A percentile compares a stretch with the other conserved stretches of the same genome.
phyloP scores from a whole-genome alignment of 64 coral and sea anemone species.

The Stylophora pistillata region DNA sequence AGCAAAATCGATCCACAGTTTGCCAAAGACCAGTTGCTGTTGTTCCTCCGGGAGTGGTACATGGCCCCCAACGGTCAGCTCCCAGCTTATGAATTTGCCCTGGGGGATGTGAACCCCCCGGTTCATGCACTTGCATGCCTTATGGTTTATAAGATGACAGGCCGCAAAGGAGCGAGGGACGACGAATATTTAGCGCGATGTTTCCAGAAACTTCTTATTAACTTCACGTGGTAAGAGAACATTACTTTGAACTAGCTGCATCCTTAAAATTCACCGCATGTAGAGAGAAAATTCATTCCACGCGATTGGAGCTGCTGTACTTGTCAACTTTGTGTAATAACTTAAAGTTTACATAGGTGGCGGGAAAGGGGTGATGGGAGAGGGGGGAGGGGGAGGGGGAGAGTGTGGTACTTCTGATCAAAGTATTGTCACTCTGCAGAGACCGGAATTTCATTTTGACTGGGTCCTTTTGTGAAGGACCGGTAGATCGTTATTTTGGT shows the following conservation, averaged over 20 bases:
- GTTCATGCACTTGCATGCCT: slow-evolving; percentile 90
- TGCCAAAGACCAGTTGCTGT: slow-evolving; percentile 81
- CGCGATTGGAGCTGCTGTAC: too few species aligned
- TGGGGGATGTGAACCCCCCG: slow-evolving; percentile 81
- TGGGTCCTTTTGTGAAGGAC: too few species aligned
- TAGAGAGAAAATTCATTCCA: too few species aligned
- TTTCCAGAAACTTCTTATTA: slow-evolving; percentile 95
- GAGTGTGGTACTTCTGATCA: too few species aligned
- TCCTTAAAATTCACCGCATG: neutral
- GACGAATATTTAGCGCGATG: slow-evolving; percentile 76
- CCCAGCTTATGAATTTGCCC: slow-evolving; percentile 70
- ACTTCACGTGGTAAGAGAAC: slow-evolving; percentile 89
- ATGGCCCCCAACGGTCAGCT: slow-evolving; percentile 88
- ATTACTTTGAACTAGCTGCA: neutral
- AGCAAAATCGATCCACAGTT: slow-evolving; percentile 82
- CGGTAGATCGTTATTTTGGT: too few species aligned
- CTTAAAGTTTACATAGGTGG: too few species aligned
- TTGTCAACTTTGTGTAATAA: too few species aligned
- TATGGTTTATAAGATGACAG: slow-evolving; percentile 95
- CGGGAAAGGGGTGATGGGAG: too few species aligned
- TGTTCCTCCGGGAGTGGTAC: slow-evolving; percentile 86
- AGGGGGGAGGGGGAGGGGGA: too few species aligned
- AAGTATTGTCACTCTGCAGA: too few species aligned
- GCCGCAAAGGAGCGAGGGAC: slow-evolving; percentile 63
- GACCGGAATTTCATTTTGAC: too few species aligned